Evolutionary conservation across 2,113 vertebrate species (phyloP).

Genomic region (Mungos mungo): DNA sequence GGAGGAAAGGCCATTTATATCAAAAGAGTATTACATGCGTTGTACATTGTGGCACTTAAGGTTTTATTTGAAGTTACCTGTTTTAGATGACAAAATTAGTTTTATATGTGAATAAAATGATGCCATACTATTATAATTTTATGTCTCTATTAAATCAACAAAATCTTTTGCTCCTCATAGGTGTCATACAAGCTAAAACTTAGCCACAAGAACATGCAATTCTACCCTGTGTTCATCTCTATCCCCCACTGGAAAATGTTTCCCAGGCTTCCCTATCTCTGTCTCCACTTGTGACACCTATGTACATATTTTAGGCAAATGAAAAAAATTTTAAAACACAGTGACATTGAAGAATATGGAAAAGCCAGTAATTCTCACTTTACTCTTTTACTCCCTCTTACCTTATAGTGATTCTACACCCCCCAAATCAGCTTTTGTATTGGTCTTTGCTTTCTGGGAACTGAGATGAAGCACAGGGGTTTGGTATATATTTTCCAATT

Average conservation of each 20-base stretch:
- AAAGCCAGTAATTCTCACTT: background rate
- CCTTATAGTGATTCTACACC: background rate
- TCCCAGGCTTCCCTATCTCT: background rate
- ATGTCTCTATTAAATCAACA: background rate
- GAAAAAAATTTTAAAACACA: background rate
- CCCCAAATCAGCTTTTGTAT: background rate
- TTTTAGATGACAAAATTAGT: background rate
- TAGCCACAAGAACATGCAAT: background rate
- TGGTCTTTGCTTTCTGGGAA: background rate
- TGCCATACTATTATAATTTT: background rate
- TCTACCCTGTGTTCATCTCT: background rate
- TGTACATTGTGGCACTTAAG: background rate
- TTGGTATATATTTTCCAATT: background rate
- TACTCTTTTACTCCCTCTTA: background rate
- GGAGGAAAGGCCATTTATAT: background rate
- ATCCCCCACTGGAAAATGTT: background rate
- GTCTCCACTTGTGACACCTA: background rate
- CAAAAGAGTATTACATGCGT: background rate
- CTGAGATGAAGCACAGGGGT: background rate
- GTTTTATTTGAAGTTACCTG: background rate
- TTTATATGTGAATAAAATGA: background rate
- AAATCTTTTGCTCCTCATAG: accelerated
- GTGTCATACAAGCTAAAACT: background rate
- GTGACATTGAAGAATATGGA: background rate
- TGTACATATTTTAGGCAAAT: background rate